These are phyloP conservation scores for Meiosimyza decipiens DNA, from an alignment of 2,888 invertebrate genomes.

Conservation along the genomic window DNA sequence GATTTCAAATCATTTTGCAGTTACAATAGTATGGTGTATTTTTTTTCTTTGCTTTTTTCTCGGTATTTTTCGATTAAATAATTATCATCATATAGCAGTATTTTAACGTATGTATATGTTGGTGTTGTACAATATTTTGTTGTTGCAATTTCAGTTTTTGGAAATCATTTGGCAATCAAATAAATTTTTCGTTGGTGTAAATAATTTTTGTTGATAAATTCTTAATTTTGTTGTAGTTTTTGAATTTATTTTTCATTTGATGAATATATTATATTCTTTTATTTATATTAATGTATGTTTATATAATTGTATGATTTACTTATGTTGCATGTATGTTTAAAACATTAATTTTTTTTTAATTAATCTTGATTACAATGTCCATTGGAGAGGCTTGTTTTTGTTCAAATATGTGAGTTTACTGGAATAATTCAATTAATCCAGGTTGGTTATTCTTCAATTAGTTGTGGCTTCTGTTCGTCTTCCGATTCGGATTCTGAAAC, in stretches of 20 bases:
- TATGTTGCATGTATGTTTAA: slow-evolving; percentile 33
- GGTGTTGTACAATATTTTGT: slow-evolving; percentile 37
- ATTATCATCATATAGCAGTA: slow-evolving; percentile 32
- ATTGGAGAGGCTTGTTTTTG: slow-evolving; percentile 36
- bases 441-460: slow-evolving; percentile 56
- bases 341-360: slow-evolving; percentile 37
- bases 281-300: slow-evolving; percentile 21
- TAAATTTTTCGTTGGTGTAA: slow-evolving; percentile 44
- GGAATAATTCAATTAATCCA: slow-evolving; percentile 28
- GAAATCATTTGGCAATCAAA: slow-evolving; percentile 41
- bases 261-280: slow-evolving; percentile 25
- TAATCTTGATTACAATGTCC: slow-evolving; percentile 21
- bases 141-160: slow-evolving; percentile 40
- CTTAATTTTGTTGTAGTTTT: slow-evolving; percentile 34
- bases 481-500: slow-evolving; percentile 66
- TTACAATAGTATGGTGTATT: slow-evolving; percentile 1
- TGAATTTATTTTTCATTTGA: slow-evolving; percentile 29
- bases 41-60: not conserved
- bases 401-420: slow-evolving; percentile 27
- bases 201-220: slow-evolving; percentile 40
- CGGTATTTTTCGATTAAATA: slow-evolving; percentile 25
- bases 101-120: slow-evolving; percentile 39
- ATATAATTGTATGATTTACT: slow-evolving; percentile 21
- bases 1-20: slow-evolving; percentile 12
- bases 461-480: slow-evolving; percentile 60